Conservation (phyloP, 2,888 invertebrate species). For the Eupithecia tripunctaria region DNA sequence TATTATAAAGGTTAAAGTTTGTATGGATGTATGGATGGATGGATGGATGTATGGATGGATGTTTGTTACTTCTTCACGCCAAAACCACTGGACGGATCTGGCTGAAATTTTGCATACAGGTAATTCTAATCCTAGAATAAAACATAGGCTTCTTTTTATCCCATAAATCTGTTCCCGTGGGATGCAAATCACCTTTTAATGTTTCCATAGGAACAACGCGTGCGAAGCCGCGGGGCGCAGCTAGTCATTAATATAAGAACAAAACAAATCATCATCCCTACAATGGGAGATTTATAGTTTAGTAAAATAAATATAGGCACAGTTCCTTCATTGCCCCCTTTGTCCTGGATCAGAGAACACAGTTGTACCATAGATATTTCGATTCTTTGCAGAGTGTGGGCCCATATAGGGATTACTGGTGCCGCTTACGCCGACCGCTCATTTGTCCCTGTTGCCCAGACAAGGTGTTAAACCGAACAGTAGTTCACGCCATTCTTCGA, state of each 20-base stretch:
- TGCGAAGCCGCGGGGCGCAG: too few species aligned
- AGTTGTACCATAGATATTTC: conserved; percentile 46
- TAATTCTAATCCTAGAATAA: too few species aligned
- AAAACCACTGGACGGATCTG: too few species aligned
- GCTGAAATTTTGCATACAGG: too few species aligned
- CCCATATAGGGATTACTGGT: conserved; percentile 69
- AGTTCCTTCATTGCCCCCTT: not conserved
- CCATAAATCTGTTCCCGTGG: too few species aligned
- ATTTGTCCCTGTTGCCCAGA: conserved; percentile 72
- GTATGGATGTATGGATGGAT: too few species aligned
- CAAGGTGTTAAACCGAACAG: conserved; percentile 72
- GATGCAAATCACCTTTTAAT: too few species aligned
- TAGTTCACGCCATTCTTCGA: conserved; percentile 57
- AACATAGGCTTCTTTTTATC: too few species aligned
- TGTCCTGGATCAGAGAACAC: conserved; percentile 20
- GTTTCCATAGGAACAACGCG: too few species aligned
- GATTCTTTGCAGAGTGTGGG: conserved; percentile 58
- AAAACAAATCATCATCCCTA: not conserved
- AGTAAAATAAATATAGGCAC: not conserved
- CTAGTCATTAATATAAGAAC: not conserved
- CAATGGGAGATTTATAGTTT: not conserved
- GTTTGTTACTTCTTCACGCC: too few species aligned
- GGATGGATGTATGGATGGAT: too few species aligned
- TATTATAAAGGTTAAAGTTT: too few species aligned
- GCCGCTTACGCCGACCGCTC: conserved; percentile 66